These are phyloP conservation scores for Ictidomys tridecemlineatus DNA, from an alignment of 2,113 vertebrate genomes.

Conservation along the genomic window DNA sequence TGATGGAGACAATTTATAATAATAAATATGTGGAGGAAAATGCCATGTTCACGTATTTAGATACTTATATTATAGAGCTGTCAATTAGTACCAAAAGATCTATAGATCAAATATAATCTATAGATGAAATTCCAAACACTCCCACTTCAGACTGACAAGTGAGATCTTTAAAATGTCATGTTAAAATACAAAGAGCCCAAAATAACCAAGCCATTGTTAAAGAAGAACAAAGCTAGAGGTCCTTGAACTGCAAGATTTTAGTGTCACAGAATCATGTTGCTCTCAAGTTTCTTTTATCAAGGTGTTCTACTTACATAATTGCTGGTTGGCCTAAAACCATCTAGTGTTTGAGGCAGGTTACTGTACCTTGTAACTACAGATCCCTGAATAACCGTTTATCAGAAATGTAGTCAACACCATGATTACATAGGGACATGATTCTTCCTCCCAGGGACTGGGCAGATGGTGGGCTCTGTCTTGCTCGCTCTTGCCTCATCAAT, in stretches of 20 bases:
- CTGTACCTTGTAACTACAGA: background rate
- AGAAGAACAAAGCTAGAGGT: background rate
- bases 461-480: background rate
- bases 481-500: background rate
- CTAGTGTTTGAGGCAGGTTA: background rate
- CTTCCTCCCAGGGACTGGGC: background rate
- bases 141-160: background rate
- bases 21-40: background rate
- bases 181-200: background rate
- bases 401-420: background rate
- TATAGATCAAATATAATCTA: background rate
- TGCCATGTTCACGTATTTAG: background rate
- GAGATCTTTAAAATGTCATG: background rate
- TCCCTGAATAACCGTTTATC: background rate
- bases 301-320: background rate
- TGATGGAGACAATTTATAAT: background rate
- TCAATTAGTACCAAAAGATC: background rate
- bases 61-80: background rate
- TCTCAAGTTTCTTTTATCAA: background rate
- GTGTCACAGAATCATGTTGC: background rate
- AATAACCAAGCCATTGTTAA: background rate
- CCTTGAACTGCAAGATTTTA: background rate
- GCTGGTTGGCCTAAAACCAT: background rate
- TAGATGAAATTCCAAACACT: background rate
- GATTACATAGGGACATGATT: background rate